Evolutionary conservation across 2,888 invertebrate species (phyloP), one percentile per base, ranked within the genome.

Genomic region (Thecocarcelia acutangulata): DNA sequence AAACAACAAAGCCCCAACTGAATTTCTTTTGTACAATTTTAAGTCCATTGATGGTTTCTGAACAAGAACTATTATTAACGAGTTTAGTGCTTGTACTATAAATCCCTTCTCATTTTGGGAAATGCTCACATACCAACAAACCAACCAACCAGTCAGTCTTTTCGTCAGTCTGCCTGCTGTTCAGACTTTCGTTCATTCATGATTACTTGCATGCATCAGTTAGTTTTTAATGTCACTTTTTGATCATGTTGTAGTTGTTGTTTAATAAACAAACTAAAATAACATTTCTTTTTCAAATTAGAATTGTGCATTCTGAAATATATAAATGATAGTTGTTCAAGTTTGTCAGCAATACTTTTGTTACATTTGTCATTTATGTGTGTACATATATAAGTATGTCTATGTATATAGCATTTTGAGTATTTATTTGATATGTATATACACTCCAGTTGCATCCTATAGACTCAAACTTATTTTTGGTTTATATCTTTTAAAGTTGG

Each of bases 181-280:
- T 33, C 9, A 33, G 33, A 33, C 6, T 15, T 50, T 63, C 64
- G 58, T 69, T 75, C 75, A 74, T 73, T 81, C 81, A 68, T 73
- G 56, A 69, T 73, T 77, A 81, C 63, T 81, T 77, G 44, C 50
- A 73, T 73, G 73, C 73, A 73, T 63, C 68, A 72, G 56, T 68
- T 69, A 42, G 17, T 69, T 64, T 81, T 69, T 63, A 58, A 73
- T 77, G 73, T 68, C 63, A 63, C 24, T 72, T 66, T 56, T 52
- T 52, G 61, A 42, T 61, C 21, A 61, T 50, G 50, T 63, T 37
- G 52, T 54, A 21, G 73, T 46, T 54, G 24, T 46, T 54, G 24
- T 56, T 42, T 58, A 58, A 48, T 13, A 74, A 66, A 54, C 52
- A 37, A 21, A 33, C 58, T 33, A 33, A 66, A 75, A 68, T 19